A percentile compares a stretch with the other conserved stretches of the same genome.
phyloP scores from a whole-genome alignment of 2,797 vertebrate genomes.

The Oryzias sinensis region DNA sequence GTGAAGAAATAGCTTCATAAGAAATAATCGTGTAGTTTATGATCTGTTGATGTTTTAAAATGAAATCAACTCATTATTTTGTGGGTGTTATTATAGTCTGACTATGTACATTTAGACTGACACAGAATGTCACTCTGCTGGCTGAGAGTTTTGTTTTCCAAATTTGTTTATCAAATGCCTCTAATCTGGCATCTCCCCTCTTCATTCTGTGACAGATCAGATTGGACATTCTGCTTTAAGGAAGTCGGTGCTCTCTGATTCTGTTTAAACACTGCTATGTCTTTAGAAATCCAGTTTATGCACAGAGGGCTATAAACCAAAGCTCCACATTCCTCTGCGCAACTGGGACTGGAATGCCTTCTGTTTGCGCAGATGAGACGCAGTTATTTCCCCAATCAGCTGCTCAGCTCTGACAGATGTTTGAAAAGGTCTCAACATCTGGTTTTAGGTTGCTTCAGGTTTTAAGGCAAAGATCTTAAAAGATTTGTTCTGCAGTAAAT shows the following conservation, averaged over 20 bases:
- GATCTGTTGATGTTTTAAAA: too few relatives aligned
- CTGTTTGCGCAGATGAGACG: slow-evolving; percentile 21
- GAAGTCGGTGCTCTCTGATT: slow-evolving; percentile 33
- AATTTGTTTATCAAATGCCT: slow-evolving; percentile 4
- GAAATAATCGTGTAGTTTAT: too few relatives aligned
- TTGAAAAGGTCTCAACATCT: slow-evolving; percentile 35
- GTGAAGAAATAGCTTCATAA: slow-evolving; percentile 4
- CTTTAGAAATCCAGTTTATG: slow-evolving; percentile 25
- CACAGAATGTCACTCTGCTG: neutral
- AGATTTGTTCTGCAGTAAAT: too few relatives aligned
- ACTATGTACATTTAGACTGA: too few relatives aligned
- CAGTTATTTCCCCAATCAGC: slow-evolving; percentile 13
- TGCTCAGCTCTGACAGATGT: slow-evolving; percentile 33
- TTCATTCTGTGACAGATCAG: slow-evolving; percentile 20
- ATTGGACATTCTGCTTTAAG: slow-evolving; percentile 45
- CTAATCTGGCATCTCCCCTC: slow-evolving; percentile 17
- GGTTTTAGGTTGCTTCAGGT: neutral
- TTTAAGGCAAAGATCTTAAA: slow-evolving; percentile 11
- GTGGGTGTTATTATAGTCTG: too few relatives aligned
- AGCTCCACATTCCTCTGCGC: slow-evolving; percentile 18
- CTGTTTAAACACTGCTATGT: slow-evolving; percentile 26
- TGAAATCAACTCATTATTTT: too few relatives aligned
- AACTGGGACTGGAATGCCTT: slow-evolving; percentile 29
- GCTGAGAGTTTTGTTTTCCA: neutral
- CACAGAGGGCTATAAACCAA: slow-evolving; percentile 5